Base-by-base conservation (phyloP, 2,888 invertebrate species). In the Drosophila rellima region DNA sequence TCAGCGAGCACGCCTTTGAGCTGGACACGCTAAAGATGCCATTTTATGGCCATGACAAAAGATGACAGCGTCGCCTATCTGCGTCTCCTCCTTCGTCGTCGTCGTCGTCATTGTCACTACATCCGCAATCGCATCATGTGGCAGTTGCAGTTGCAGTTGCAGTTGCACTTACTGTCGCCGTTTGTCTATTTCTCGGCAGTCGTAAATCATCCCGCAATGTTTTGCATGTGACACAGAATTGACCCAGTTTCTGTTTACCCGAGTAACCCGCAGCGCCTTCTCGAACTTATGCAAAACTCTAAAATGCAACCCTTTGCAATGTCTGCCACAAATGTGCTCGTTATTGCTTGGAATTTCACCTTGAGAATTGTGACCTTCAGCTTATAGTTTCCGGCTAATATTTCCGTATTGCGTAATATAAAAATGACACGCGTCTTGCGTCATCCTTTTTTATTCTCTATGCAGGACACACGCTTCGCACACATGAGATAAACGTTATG, bases 191-290 rank as follows among this genome's bases (percentile, higher is more conserved):
- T 67, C 71, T 61, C 54, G 63, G 63, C 70, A 70, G 77, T 84
- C 81, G 77, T 84, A 84, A 84, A 84, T 84, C 83, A 84, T 77
- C 20, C 39, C 54, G 45, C 70, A 50, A 64, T 71, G 81, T 74
- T 86, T 82, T 82, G 77, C 86, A 83, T 83, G 74, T 77, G 70
- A 86, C 86, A 74, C 45, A 48, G 61, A 55, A 50, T 60, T 68
- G 76, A 70, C 74, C 64, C 47, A 79, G 70, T 76, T 76, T 47
- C 29, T 18, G 18, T 18, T 47, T 50, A 6, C 33, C 51, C 37
- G 44, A 56, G 59, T 45, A 39, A 42, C 85, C 75, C 67, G 75
- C 69, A 54, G 80, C 63, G 64, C 42, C 33, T 35, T 37, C 59
- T 47, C 55, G 17, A 57, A 52, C 54, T 61, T 62, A 76, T 68